Evolutionary conservation across 2,888 invertebrate genomes (phyloP).

Genomic region (Trypoxylon attenuatum): DNA sequence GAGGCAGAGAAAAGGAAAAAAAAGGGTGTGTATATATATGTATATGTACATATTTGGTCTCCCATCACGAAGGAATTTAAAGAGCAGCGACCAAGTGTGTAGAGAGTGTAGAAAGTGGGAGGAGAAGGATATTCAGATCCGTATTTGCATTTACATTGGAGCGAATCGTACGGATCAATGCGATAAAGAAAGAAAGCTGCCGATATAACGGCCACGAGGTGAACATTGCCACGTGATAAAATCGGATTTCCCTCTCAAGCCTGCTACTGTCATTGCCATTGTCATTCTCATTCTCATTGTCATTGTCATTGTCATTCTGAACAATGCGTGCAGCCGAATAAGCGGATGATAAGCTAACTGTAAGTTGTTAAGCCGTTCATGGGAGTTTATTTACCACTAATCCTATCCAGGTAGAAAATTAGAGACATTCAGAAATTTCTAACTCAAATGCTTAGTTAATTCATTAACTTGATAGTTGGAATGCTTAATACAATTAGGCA

Average conservation of each 20-base stretch:
- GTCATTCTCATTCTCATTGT: no score
- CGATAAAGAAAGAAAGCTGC: slow-evolving; percentile 41
- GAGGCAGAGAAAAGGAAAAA: no score
- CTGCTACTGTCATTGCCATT: background rate
- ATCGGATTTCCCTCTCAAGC: slow-evolving; percentile 19
- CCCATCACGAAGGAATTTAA: slow-evolving; percentile 53
- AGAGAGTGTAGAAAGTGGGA: slow-evolving; percentile 15
- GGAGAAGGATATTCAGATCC: slow-evolving; percentile 17
- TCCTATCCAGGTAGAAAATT: no score
- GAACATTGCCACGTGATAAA: slow-evolving; percentile 39
- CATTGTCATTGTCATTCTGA: no score
- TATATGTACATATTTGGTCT: no score
- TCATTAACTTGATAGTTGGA: slow-evolving; percentile 12
- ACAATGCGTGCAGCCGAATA: no score
- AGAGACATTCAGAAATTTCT: background rate
- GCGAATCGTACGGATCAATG: slow-evolving; percentile 46
- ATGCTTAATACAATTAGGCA: no score
- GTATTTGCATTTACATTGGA: slow-evolving; percentile 58
- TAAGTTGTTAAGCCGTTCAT: no score
- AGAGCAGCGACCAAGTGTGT: slow-evolving; percentile 29
- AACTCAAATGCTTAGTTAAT: slow-evolving; percentile 1
- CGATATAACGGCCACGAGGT: slow-evolving; percentile 19
- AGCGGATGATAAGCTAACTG: no score
- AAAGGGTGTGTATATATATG: no score
- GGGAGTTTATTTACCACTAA: no score